phyloP scores from a whole-genome alignment of 2,113 vertebrate species.

The Mormoops blainvillei region DNA sequence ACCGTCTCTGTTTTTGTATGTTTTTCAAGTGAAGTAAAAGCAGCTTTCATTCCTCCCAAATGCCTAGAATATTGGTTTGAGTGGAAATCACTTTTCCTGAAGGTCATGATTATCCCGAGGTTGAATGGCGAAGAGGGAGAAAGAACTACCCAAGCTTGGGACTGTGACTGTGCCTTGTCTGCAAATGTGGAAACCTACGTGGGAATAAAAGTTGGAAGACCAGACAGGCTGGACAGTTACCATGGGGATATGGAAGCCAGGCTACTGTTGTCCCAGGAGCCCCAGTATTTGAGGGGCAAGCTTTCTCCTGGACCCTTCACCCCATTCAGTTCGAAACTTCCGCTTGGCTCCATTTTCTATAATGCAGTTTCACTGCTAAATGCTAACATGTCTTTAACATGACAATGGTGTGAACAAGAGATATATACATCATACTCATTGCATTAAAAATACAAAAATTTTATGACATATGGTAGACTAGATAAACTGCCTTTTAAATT shows the following conservation, averaged over 20 bases:
- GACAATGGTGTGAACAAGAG: not conserved
- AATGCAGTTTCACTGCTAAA: not conserved
- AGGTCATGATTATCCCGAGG: not conserved
- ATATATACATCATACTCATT: not conserved
- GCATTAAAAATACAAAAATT: not conserved
- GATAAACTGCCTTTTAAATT: not conserved
- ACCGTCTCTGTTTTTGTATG: not conserved
- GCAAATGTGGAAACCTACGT: not conserved
- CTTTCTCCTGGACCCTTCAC: not conserved
- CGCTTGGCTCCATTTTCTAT: not conserved
- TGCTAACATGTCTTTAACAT: not conserved
- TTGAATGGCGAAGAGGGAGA: not conserved
- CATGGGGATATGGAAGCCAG: not conserved
- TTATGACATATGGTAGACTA: not conserved
- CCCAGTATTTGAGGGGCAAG: not conserved
- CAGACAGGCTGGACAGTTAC: not conserved
- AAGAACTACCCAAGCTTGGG: not conserved
- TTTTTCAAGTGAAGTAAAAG: conserved; percentile 4
- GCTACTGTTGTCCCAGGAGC: not conserved
- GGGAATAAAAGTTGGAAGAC: not conserved
- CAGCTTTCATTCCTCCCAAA: not conserved
- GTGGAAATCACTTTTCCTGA: not conserved
- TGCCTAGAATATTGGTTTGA: not conserved
- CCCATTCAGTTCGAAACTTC: not conserved
- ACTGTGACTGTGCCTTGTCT: not conserved